These are phyloP conservation scores for Amblyornis subalaris DNA, from an alignment of 2,113 vertebrate species.

Conservation along the genomic window DNA sequence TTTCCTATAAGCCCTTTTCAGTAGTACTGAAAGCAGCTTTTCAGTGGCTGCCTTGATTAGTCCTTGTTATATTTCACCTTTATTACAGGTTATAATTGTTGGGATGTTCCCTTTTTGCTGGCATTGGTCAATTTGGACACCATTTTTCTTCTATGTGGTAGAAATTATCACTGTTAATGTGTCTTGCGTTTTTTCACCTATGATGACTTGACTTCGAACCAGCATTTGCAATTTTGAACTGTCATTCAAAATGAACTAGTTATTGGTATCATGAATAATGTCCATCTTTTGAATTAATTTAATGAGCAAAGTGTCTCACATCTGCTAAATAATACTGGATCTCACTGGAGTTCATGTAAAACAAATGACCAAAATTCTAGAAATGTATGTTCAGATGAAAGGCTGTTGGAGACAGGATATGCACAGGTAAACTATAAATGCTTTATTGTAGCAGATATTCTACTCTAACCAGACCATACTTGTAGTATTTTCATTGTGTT, in stretches of 20 bases:
- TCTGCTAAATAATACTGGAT: background rate
- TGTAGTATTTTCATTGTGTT: background rate
- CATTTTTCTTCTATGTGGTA: background rate
- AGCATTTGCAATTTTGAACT: background rate
- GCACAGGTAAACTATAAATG: background rate
- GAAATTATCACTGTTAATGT: background rate
- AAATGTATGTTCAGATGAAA: background rate
- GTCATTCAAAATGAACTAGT: background rate
- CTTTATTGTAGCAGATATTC: background rate
- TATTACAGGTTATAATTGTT: background rate
- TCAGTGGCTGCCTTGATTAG: background rate
- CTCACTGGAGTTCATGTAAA: background rate
- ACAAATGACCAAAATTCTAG: background rate
- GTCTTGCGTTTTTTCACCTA: background rate
- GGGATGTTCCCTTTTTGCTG: background rate
- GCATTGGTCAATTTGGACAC: background rate
- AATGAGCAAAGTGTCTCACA: background rate
- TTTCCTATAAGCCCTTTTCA: background rate
- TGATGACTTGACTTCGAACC: background rate
- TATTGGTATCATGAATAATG: background rate
- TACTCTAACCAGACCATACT: fast-evolving
- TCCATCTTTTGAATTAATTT: background rate
- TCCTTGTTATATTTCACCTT: background rate
- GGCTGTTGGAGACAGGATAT: background rate
- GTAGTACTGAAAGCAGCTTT: background rate